Base-by-base conservation (phyloP, 2,888 invertebrate species). In the Chrysopilus asiliformis region DNA sequence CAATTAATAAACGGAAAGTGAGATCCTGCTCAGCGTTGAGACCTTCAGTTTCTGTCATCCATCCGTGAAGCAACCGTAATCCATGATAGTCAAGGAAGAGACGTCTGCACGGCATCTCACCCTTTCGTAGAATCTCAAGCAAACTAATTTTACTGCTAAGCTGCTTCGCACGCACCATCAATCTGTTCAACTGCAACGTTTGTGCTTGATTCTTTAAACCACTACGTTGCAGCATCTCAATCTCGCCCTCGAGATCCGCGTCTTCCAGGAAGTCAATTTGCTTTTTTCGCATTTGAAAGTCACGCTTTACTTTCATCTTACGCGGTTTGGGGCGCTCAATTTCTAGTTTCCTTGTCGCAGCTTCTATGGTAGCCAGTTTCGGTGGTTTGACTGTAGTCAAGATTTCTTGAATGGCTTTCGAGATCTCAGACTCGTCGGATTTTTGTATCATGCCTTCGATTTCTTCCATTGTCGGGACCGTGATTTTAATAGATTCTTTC, bases 71-170 rank as follows among this genome's bases (percentile, higher is more conserved):
- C 36, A 97, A 66, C 5, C 86, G 68, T 37, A 95, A 67, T 0
- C 95, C 95, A 53, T 94, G 89, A 64, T 94, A 94, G 66, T 89
- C 89, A 37, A 90, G 71, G 66, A 95, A 94, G 43, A 94, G 69
- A 12, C 89, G 67, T 8, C 84, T 71, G 55, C 87, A 89, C 0
- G 87, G 81, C 49, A 82, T 65, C 56, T 85, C 86, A 0, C 84
- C 84, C 41, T 73, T 74, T 39, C 83, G 74, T 40, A 95, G 68
- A 25, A 94, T 69, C 10, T 79, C 70, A 45, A 95, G 66, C 4
- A 95, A 64, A 39, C 81, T 74, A 43, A 72, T 68, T 44, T 90
- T 74, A 31, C 86, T 81, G 45, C 76, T 73, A 4, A 76, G 67
- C 43, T 84, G 77, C 65, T 91, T 87, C 2, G 89, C 90, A 7